Evolutionary conservation across 2,113 vertebrate genomes (phyloP).

Genomic region (Urocolius indicus): DNA sequence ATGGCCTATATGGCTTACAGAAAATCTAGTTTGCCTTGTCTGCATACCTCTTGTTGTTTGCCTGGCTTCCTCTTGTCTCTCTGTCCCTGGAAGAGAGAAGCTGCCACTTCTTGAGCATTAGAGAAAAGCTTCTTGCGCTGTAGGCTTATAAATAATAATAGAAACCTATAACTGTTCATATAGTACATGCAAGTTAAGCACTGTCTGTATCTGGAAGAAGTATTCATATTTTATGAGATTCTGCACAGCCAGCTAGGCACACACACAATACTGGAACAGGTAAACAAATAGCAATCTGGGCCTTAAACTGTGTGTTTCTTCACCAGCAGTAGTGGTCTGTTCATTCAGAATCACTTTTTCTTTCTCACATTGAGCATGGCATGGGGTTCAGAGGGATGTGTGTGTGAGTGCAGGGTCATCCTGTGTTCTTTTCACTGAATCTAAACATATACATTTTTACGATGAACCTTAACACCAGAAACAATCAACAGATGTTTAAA

Average conservation of each 20-base stretch:
- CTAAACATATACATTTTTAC: neutral
- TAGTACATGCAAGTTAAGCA: constrained; percentile 25
- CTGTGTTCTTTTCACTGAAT: neutral
- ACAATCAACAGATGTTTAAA: constrained; percentile 48
- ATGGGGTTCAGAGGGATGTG: neutral
- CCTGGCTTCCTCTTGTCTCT: neutral
- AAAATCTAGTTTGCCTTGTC: neutral
- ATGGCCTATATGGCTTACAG: neutral
- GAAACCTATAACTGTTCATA: constrained; percentile 28
- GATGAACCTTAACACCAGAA: neutral
- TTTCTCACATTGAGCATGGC: neutral
- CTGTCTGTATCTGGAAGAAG: neutral
- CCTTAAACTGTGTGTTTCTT: neutral
- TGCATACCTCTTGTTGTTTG: neutral
- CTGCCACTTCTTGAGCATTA: neutral
- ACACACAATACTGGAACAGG: neutral
- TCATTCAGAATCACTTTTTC: neutral
- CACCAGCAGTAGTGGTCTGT: neutral
- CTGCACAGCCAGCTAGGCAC: constrained; percentile 5
- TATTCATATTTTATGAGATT: constrained; percentile 57
- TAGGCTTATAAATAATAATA: constrained; percentile 62
- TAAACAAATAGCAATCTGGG: neutral
- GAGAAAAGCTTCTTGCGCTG: neutral
- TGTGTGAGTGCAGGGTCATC: accelerated
- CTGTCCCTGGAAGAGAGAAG: neutral